Evolutionary conservation across 1,140 invertebrate species (phyloP).

Genomic region (Bathynomus jamesi): DNA sequence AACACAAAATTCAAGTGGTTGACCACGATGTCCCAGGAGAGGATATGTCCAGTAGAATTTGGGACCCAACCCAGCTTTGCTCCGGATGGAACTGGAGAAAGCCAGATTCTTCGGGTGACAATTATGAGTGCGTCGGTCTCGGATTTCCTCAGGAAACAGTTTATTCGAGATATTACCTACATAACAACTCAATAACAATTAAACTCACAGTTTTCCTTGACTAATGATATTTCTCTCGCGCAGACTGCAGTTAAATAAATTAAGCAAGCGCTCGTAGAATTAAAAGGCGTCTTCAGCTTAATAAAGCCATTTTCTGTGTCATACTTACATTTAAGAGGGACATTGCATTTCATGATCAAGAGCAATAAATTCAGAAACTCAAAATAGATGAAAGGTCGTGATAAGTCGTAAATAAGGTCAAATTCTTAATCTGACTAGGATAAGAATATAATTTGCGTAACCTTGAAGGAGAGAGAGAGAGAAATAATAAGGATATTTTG

Average conservation of each 20-base stretch:
- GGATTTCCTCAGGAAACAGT: constrained; percentile 45
- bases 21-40: constrained; percentile 42
- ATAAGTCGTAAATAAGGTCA: no score
- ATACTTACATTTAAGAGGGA: no score
- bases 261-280: neutral
- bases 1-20: constrained; percentile 43
- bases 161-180: constrained; percentile 41
- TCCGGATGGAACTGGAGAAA: constrained; percentile 46
- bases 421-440: no score
- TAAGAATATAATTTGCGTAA: no score
- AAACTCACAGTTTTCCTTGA: constrained; percentile 47
- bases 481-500: no score
- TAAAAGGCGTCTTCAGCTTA: no score
- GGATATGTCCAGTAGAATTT: constrained; percentile 46
- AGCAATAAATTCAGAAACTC: no score
- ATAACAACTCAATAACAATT: constrained; percentile 43
- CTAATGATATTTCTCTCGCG: neutral
- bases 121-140: constrained; percentile 48
- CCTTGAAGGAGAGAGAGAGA: no score
- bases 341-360: no score
- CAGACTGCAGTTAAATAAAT: neutral
- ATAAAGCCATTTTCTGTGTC: no score
- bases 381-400: no score
- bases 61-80: constrained; percentile 47
- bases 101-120: constrained; percentile 42